A percentile compares a stretch with the other conserved stretches of the same genome.
Evolutionary conservation across 2,113 vertebrate species (phyloP).

Genomic region (Scalopus aquaticus): DNA sequence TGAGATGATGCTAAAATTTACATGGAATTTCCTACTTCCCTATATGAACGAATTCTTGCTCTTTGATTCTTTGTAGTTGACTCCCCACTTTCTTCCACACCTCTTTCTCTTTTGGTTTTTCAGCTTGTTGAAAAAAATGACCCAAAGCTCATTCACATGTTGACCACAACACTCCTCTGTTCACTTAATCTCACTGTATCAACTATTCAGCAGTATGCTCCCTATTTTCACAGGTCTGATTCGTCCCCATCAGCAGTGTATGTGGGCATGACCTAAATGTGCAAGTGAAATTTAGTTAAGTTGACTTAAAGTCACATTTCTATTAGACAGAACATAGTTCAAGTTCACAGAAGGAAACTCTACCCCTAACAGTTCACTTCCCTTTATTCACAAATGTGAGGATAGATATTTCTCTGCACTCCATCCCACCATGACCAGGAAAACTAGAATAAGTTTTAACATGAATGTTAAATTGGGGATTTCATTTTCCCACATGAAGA

Average conservation of each 20-base stretch:
- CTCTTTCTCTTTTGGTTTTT: background rate
- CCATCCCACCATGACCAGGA: background rate
- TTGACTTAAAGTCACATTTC: background rate
- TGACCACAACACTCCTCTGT: background rate
- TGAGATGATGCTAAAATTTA: background rate
- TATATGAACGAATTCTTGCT: background rate
- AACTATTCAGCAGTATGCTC: background rate
- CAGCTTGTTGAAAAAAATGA: background rate
- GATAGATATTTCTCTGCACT: background rate
- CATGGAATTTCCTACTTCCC: background rate
- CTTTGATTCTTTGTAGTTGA: background rate
- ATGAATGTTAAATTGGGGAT: background rate
- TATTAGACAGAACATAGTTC: background rate
- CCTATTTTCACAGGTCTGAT: background rate
- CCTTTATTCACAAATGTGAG: background rate
- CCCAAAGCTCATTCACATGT: background rate
- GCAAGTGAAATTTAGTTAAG: background rate
- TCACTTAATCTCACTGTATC: background rate
- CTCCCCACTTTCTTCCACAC: background rate
- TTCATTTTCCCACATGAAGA: conserved; percentile 21
- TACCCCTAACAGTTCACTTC: background rate
- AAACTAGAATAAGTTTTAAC: background rate
- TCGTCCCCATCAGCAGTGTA: background rate
- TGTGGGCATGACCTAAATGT: background rate
- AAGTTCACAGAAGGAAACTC: background rate